Evolutionary conservation across 2,888 invertebrate species (phyloP).

Genomic region (Napeogenes sylphis): DNA sequence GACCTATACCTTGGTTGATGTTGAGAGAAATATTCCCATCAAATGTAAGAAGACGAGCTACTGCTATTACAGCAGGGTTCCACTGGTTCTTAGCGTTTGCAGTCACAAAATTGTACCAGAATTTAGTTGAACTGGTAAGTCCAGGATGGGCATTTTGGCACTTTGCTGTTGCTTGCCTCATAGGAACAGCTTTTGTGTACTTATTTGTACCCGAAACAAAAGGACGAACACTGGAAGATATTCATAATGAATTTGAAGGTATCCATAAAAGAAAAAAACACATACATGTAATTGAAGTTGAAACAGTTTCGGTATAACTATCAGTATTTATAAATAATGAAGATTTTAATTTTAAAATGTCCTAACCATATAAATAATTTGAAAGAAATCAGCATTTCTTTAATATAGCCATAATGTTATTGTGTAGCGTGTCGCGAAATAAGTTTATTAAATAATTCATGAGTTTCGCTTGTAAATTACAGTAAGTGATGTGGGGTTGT

Average conservation of each 20-base stretch:
- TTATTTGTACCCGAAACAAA: slow-evolving; percentile 84
- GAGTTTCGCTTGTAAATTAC: too few species aligned
- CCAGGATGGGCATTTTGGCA: slow-evolving; percentile 81
- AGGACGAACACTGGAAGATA: slow-evolving; percentile 74
- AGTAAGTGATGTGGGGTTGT: too few species aligned
- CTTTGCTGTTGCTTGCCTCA: slow-evolving; percentile 79
- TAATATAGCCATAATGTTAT: too few species aligned
- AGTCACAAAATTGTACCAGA: slow-evolving; percentile 80
- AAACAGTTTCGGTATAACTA: slow-evolving; percentile 48
- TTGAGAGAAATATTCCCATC: slow-evolving; percentile 81
- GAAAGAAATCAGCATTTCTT: too few species aligned
- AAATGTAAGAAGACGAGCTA: slow-evolving; percentile 80
- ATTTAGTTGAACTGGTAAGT: slow-evolving; percentile 74
- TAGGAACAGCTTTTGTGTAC: slow-evolving; percentile 80
- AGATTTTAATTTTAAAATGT: slow-evolving; percentile 33
- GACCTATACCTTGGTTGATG: slow-evolving; percentile 86
- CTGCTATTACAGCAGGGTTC: slow-evolving; percentile 81
- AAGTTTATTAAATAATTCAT: too few species aligned
- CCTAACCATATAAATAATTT: background rate
- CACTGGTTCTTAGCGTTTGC: slow-evolving; percentile 84
- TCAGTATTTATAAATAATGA: slow-evolving; percentile 32
- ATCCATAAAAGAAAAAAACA: slow-evolving; percentile 62
- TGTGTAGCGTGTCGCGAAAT: too few species aligned
- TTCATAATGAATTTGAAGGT: slow-evolving; percentile 74
- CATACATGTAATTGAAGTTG: slow-evolving; percentile 67